Conservation (phyloP, 1,140 invertebrate genomes). For the Drosophila gunungcola region DNA sequence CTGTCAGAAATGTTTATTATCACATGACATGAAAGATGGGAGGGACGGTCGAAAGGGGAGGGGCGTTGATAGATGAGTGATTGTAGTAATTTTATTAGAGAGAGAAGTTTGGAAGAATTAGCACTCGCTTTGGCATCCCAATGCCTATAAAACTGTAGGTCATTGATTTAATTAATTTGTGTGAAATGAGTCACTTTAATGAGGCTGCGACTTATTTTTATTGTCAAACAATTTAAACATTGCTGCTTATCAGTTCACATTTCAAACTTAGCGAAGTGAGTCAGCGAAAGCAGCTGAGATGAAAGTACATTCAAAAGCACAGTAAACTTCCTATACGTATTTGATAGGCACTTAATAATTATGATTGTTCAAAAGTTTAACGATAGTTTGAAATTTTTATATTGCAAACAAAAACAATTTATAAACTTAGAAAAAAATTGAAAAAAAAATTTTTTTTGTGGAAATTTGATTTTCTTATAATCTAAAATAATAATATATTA, state of each 20-base stretch:
- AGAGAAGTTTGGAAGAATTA: slow-evolving; percentile 14
- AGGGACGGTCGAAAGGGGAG: neutral
- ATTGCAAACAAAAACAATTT: no score
- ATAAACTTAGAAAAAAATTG: no score
- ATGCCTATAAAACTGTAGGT: slow-evolving; percentile 6
- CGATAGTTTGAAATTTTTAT: no score
- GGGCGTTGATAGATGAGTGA: slow-evolving; percentile 25
- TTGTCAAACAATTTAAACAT: slow-evolving; percentile 1
- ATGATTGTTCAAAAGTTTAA: neutral
- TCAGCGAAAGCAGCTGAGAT: slow-evolving; percentile 5
- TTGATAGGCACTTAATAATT: neutral
- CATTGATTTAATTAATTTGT: slow-evolving; percentile 30
- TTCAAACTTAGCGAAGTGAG: slow-evolving; percentile 1
- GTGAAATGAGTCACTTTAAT: slow-evolving; percentile 33
- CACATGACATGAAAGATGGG: slow-evolving; percentile 31
- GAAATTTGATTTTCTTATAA: no score
- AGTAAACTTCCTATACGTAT: neutral
- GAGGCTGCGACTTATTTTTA: slow-evolving; percentile 10
- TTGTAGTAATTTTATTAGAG: slow-evolving; percentile 14
- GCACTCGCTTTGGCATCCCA: slow-evolving; percentile 19
- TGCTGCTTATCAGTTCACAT: slow-evolving; percentile 15
- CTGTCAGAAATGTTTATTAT: slow-evolving; percentile 64
- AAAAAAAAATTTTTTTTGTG: no score
- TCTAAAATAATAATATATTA: no score
- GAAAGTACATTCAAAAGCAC: neutral